These are phyloP conservation scores for Bilobella aurantiaca DNA, from an alignment of 1,140 invertebrate species.

Conservation along the genomic window DNA sequence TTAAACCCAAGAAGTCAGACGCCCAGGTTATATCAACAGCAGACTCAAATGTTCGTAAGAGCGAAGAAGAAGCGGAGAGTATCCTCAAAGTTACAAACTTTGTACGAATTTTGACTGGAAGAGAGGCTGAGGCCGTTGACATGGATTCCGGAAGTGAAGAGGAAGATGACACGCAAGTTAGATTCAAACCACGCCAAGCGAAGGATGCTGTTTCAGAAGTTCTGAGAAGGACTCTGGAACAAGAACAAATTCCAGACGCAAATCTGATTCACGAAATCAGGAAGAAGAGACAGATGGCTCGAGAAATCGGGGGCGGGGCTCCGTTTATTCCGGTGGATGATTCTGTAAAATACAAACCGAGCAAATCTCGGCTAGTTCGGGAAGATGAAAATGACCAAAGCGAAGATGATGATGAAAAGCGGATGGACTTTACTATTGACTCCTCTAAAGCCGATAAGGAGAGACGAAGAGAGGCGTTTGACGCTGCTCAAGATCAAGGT, in stretches of 20 bases:
- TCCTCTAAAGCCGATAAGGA: conserved; percentile 55
- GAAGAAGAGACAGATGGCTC: conserved; percentile 77
- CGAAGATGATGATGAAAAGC: conserved; percentile 59
- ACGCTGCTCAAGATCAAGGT: conserved; percentile 63
- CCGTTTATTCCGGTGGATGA: conserved; percentile 50
- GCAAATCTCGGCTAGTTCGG: conserved; percentile 54
- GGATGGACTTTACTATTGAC: conserved; percentile 67
- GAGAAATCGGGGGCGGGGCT: conserved; percentile 52
- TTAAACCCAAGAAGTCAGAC: conserved; percentile 41
- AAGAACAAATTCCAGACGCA: conserved; percentile 87
- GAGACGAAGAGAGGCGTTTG: conserved; percentile 65
- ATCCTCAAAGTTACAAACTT: conserved; percentile 12
- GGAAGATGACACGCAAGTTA: conserved; percentile 38
- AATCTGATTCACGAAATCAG: conserved; percentile 89
- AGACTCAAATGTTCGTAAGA: too few species aligned
- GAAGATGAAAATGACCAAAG: conserved; percentile 82
- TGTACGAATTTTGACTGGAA: conserved; percentile 56
- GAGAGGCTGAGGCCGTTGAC: conserved; percentile 66
- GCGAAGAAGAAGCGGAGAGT: background rate
- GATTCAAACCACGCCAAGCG: conserved; percentile 18
- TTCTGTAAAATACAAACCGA: conserved; percentile 41
- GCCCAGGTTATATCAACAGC: conserved; percentile 40
- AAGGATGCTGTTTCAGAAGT: conserved; percentile 30
- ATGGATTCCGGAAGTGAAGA: conserved; percentile 58
- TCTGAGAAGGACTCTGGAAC: conserved; percentile 40